Percentiles rank a stretch among this genome's conserved stretches.
Evolutionary conservation across 2,888 invertebrate genomes (phyloP).

Genomic region (Tipula lateralis): DNA sequence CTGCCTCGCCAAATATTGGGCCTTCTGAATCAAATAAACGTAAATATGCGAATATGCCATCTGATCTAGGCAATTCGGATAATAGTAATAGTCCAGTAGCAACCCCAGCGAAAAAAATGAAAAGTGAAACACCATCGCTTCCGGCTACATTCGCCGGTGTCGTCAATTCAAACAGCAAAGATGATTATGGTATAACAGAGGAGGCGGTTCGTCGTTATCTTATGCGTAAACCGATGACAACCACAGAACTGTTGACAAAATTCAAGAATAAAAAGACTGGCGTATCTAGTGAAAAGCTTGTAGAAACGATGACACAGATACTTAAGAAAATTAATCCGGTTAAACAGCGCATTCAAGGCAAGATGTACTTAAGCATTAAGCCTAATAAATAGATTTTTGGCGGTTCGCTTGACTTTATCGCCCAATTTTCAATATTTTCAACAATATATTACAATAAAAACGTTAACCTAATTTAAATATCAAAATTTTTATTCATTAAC

Average conservation of each 20-base stretch:
- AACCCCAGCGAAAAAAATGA: conserved; percentile 47
- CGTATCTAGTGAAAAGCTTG: conserved; percentile 82
- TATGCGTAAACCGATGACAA: conserved; percentile 95
- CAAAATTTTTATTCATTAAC: too few species aligned
- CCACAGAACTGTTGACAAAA: conserved; percentile 90
- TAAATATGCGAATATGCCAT: conserved; percentile 44
- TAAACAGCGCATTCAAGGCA: conserved; percentile 85
- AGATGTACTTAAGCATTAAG: conserved; percentile 90
- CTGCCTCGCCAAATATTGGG: conserved; percentile 49
- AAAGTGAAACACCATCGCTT: conserved; percentile 44
- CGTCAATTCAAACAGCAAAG: conserved; percentile 44
- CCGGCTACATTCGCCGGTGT: conserved; percentile 48
- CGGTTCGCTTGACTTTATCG: neutral
- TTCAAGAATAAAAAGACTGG: conserved; percentile 93
- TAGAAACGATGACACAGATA: conserved; percentile 90
- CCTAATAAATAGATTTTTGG: conserved; percentile 36
- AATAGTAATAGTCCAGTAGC: conserved; percentile 47
- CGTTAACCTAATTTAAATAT: neutral
- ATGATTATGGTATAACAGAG: conserved; percentile 84
- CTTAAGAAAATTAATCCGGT: conserved; percentile 91
- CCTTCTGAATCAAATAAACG: conserved; percentile 42
- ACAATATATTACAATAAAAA: neutral
- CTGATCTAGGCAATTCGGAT: conserved; percentile 47
- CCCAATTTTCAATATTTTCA: neutral
- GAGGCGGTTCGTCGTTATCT: conserved; percentile 92